These are phyloP conservation scores for Metridium senile DNA, from an alignment of 92 coral and sea anemone genomes.

Conservation along the genomic window DNA sequence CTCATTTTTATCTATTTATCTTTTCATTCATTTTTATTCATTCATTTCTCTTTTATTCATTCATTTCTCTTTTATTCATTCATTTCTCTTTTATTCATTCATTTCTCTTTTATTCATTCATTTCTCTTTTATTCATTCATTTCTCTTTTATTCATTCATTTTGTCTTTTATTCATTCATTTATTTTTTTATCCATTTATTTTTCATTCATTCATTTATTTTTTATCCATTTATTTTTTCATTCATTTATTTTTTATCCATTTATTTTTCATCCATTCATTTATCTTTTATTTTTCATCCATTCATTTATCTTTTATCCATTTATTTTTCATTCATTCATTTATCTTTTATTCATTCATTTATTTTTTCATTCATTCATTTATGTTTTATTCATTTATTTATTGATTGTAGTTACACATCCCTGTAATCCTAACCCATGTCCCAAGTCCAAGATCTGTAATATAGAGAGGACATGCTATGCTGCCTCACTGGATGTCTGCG, in stretches of 20 bases:
- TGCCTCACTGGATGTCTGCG: conserved; percentile 64
- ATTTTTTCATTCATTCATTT: too few species aligned
- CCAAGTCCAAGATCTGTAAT: conserved; percentile 70
- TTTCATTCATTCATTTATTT: background rate
- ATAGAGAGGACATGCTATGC: conserved; percentile 82
- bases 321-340: background rate
- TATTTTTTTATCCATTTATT: background rate
- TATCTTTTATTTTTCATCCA: background rate
- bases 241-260: background rate
- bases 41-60: background rate
- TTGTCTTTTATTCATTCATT: too few species aligned
- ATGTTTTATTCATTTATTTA: too few species aligned
- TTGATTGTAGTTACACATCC: background rate
- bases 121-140: background rate
- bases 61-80: too few species aligned
- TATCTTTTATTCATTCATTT: too few species aligned
- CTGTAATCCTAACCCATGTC: conserved; percentile 90
- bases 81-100: too few species aligned
- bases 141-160: background rate
- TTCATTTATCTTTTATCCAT: background rate
- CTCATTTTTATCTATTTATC: background rate
- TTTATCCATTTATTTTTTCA: background rate
- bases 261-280: background rate
- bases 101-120: too few species aligned
- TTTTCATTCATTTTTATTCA: background rate